These are phyloP conservation scores for Xiphorhynchus erythropygius DNA, from an alignment of 2,797 vertebrate genomes.

Conservation along the genomic window DNA sequence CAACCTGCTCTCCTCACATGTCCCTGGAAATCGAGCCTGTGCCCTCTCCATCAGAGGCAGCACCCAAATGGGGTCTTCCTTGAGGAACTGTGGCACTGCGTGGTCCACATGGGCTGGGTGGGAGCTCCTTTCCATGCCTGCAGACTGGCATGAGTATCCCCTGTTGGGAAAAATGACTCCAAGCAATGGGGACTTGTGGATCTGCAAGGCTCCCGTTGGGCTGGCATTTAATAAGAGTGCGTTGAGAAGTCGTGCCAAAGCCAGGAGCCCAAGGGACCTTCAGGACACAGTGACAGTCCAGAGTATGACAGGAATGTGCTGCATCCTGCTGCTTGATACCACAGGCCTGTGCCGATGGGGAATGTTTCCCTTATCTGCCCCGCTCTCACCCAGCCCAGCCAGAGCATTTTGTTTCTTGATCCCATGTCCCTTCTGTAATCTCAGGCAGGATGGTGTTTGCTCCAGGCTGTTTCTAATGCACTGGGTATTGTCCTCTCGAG, in stretches of 20 bases:
- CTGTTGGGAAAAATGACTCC: background rate
- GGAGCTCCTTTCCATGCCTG: background rate
- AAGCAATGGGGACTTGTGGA: background rate
- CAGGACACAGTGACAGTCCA: background rate
- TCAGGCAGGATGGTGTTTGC: constrained; percentile 43
- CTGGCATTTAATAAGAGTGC: background rate
- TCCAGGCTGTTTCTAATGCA: constrained; percentile 45
- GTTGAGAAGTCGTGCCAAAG: background rate
- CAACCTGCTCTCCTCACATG: accelerated
- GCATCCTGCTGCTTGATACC: constrained; percentile 32
- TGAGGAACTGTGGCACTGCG: background rate
- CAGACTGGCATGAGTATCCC: accelerated
- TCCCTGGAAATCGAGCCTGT: background rate
- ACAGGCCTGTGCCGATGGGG: background rate
- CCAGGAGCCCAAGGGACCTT: background rate
- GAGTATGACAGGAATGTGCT: constrained; percentile 17
- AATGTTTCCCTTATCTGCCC: constrained; percentile 59
- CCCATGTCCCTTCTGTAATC: constrained; percentile 67
- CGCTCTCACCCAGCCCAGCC: background rate
- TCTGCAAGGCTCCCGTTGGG: background rate
- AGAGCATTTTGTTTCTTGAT: background rate
- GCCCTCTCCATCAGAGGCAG: background rate
- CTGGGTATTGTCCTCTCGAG: constrained; percentile 75
- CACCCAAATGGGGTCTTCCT: background rate
- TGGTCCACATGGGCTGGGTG: background rate